These are phyloP conservation scores for Tupaia tana DNA, from an alignment of 2,113 vertebrate species.

Conservation along the genomic window DNA sequence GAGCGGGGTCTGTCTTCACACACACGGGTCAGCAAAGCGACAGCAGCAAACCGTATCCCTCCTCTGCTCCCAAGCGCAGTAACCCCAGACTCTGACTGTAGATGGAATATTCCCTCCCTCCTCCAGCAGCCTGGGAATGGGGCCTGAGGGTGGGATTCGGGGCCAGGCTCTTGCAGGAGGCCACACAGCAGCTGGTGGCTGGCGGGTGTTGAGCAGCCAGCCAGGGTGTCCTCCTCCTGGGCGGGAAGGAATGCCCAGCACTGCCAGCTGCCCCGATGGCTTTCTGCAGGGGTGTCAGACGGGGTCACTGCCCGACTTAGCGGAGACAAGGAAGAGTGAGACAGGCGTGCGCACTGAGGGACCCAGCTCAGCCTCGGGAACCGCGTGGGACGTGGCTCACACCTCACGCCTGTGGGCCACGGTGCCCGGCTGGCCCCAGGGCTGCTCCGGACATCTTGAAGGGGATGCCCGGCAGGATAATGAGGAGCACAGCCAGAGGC, in stretches of 20 bases:
- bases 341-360: neutral
- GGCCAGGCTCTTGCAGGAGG: neutral
- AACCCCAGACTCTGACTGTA: neutral
- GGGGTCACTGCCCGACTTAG: neutral
- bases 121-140: accelerated
- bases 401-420: accelerated
- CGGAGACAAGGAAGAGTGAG: neutral
- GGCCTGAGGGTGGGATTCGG: neutral
- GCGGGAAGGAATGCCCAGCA: neutral
- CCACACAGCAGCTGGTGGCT: neutral
- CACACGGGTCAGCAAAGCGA: too few species aligned
- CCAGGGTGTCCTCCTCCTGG: neutral
- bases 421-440: neutral
- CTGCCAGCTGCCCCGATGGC: slow-evolving; percentile 8
- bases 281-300: neutral
- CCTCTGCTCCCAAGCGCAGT: accelerated
- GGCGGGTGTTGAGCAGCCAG: accelerated
- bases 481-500: neutral
- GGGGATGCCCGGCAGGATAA: neutral
- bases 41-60: neutral
- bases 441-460: neutral
- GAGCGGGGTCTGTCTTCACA: accelerated
- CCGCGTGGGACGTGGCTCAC: neutral
- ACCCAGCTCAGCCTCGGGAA: neutral
- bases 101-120: neutral